A percentile compares a stretch with the other conserved stretches of the same genome.
phyloP scores from a whole-genome alignment of 2,797 vertebrate species.

The Acanthiza pusilla region DNA sequence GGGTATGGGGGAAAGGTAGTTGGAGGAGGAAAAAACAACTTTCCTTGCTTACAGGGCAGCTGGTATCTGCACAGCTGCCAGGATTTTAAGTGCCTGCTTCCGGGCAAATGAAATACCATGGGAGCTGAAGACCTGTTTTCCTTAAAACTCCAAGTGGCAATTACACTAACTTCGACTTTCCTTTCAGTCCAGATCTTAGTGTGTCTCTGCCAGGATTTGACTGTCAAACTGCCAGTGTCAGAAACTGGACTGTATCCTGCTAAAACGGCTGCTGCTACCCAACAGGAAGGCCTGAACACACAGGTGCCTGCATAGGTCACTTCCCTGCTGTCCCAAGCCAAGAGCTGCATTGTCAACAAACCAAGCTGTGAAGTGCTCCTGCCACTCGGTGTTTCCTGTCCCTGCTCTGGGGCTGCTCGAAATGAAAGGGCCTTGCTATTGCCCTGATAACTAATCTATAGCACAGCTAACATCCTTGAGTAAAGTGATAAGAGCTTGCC shows the following conservation, averaged over 20 bases:
- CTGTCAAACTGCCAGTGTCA: not conserved
- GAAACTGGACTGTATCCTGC: not conserved
- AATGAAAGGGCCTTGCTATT: not conserved
- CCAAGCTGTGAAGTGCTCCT: conserved; percentile 35
- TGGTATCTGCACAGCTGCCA: not conserved
- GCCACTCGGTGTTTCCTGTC: conserved; percentile 45
- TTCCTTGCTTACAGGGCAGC: not conserved
- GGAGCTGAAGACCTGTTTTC: not conserved
- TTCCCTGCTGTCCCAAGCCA: conserved; percentile 52
- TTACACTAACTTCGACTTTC: not conserved
- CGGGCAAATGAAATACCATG: not conserved
- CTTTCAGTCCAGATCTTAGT: not conserved
- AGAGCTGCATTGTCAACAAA: conserved; percentile 4
- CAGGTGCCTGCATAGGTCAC: conserved; percentile 65
- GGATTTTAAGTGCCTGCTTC: not conserved
- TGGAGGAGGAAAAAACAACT: not conserved
- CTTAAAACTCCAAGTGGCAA: not conserved
- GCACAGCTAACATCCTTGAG: not conserved
- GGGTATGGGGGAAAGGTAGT: not conserved
- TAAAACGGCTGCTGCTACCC: not conserved
- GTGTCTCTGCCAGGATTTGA: not conserved
- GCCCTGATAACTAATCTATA: not conserved
- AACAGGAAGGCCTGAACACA: conserved; percentile 40
- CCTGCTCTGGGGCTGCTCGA: not conserved
- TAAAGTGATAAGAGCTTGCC: conserved; percentile 23